Conservation (phyloP, 1,140 invertebrate genomes). For the Papilio polytes region DNA sequence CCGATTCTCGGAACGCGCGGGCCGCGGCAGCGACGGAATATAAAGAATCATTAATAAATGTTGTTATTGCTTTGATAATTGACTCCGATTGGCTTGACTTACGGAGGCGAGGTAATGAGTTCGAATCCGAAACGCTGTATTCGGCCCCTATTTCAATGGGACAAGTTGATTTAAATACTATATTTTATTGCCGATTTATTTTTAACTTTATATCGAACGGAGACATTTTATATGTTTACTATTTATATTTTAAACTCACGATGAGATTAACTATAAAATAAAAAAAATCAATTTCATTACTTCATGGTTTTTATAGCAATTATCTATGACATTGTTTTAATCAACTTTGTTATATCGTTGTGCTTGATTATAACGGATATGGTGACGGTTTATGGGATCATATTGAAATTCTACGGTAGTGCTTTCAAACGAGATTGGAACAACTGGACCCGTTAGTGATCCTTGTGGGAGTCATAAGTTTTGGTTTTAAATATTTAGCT, state of each 20-base stretch:
- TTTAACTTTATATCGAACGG: constrained; percentile 31
- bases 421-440: not conserved
- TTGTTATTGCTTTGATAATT: constrained; percentile 64
- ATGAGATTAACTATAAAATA: not conserved
- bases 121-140: constrained; percentile 34
- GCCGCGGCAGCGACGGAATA: constrained; percentile 54
- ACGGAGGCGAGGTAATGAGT: constrained; percentile 47
- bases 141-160: constrained; percentile 6
- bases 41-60: constrained; percentile 64
- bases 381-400: not conserved
- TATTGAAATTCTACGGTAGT: not conserved
- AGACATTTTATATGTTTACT: constrained; percentile 22
- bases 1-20: constrained; percentile 58
- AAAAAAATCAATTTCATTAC: not conserved
- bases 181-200: constrained; percentile 39
- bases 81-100: constrained; percentile 52
- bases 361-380: not conserved
- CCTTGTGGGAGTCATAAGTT: not conserved
- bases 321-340: constrained; percentile 1
- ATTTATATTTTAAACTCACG: not conserved
- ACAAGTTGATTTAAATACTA: constrained; percentile 20
- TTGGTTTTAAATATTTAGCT: too few relatives aligned
- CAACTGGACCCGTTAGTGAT: not conserved
- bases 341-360: not conserved
- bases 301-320: not conserved